Evolutionary conservation across 2,797 vertebrate species (phyloP), one percentile per base, ranked within the genome.

Genomic region (Cyprinodon diabolis): DNA sequence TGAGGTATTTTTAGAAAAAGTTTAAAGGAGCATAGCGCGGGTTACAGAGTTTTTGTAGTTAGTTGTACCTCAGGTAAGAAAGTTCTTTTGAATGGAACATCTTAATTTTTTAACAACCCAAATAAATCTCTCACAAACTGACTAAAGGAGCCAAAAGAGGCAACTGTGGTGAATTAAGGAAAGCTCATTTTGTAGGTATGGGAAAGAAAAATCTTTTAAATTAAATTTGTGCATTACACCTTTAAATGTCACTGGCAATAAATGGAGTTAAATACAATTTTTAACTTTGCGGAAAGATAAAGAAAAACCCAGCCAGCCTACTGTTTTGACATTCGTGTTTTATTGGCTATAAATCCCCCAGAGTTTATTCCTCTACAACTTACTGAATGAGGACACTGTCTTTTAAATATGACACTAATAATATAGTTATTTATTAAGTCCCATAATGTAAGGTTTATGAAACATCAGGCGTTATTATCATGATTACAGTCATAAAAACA

Each of bases 391-490:
- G 35, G 7, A 62, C 58, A 19, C 8, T 9, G 57, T 21, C 51
- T 19, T 9, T 37, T 62, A 11, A 8, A 62, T 40, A 3, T 15
- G 37, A 19, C 17, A 37, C 15, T 37, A 37, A 21, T 62, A 6
- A 40, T 62, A 10, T 62, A 21, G 17, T 62, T 21, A 40, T 62
- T 62, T 62, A 62, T 62, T 62, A 62, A 62, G 35, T 40, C 58
- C 35, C 19, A 9, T 40, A 40, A 62, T 40, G 19, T 40, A 19
- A 19, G 19, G 10, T 63, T n/a, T 43, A 43, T 43, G 4, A 43
- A 63, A 43, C 10, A 63, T n/a, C 17, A 40, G 57, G 21, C 35
- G 11, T 62, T 43, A 10, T 21, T 5, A 21, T 63, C 60, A 63
- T 63, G 60, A 5, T 63, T 63, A 43, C 60, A 62, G 8, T 21